Conservation (phyloP, 2,113 vertebrate genomes). For the Lophius piscatorius region DNA sequence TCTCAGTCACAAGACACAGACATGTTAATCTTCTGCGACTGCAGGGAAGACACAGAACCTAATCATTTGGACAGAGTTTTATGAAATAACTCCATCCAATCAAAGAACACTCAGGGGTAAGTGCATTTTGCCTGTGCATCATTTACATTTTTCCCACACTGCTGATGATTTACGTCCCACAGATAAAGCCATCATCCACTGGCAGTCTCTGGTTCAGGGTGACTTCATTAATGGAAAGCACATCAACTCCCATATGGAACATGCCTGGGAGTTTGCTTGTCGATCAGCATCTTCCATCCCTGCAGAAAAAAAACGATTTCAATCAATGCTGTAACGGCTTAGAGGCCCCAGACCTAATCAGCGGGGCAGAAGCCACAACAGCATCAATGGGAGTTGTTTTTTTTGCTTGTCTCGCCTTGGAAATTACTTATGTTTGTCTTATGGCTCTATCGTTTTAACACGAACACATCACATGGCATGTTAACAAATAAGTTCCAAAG, state of each 20-base stretch:
- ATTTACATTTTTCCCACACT: conserved; percentile 49
- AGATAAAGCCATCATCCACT: conserved; percentile 59
- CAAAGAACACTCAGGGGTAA: conserved; percentile 38
- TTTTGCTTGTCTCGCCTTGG: no score
- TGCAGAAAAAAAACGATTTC: conserved; percentile 71
- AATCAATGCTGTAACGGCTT: conserved; percentile 66
- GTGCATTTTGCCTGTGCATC: conserved; percentile 4
- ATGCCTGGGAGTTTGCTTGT: conserved; percentile 63
- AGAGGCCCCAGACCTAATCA: conserved; percentile 48
- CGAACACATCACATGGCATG: no score
- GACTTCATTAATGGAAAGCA: conserved; percentile 53
- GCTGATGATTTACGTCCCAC: conserved; percentile 46
- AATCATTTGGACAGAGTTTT: conserved; percentile 23
- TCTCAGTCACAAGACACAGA: conserved; percentile 16
- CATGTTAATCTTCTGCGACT: conserved; percentile 7
- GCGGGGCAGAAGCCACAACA: conserved; percentile 39
- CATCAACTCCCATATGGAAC: conserved; percentile 59
- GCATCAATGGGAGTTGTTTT: conserved; percentile 42
- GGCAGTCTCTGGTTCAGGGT: conserved; percentile 34
- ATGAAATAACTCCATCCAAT: conserved; percentile 31
- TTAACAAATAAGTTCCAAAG: conserved; percentile 33
- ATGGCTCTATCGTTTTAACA: no score
- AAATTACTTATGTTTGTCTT: no score
- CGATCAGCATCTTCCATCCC: conserved; percentile 64
- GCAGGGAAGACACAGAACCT: conserved; percentile 1